Base-by-base conservation (phyloP, 2,797 vertebrate genomes). In the Steatocranus sp. region DNA sequence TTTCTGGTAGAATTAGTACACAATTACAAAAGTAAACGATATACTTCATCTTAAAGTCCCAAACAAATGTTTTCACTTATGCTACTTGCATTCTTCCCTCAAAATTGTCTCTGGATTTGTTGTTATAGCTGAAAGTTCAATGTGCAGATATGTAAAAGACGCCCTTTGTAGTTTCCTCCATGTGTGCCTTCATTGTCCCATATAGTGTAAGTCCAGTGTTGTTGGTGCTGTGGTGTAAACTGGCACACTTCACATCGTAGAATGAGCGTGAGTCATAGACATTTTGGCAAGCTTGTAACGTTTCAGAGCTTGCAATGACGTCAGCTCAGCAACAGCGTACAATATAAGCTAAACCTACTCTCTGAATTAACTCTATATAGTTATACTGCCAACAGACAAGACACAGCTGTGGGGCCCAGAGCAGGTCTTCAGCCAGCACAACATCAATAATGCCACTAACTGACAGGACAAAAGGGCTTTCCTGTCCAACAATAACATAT, bases 401-500 rank as follows among this genome's bases (percentile, higher is more conserved):
- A 81, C 91, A 89, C 94, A 93, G 91, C 93, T 95, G 93, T 89
- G 89, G 86, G 84, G 74, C 88, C 79, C 58, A 85, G 78, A 86
- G 91, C 84, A 61, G 81, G 10, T n/a, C 81, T 92, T 82, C 76
- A 84, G 76, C 87, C 86, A 75, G 83, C 85, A 83, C 86, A 83
- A 83, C 81, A 83, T 90, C 90, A 82, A 49, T 78, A 75, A 89
- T 83, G 82, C 76, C 54, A 49, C 87, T 91, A 90, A 92, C 84
- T 90, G 93, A 94, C 91, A 92, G 91, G 77, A 85, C 92, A 91
- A 82, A 4, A 83, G 83, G 93, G 90, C 79, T 86, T 87, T 86
- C 78, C 90, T 90, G 89, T 86, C 82, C 91, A 88, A 85, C 86
- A 86, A 92, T 87, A 92, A 94, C 90, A 92, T 85, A 92, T 92